Conservation (phyloP, 2,888 invertebrate species). For the Drosophila neutralis region DNA sequence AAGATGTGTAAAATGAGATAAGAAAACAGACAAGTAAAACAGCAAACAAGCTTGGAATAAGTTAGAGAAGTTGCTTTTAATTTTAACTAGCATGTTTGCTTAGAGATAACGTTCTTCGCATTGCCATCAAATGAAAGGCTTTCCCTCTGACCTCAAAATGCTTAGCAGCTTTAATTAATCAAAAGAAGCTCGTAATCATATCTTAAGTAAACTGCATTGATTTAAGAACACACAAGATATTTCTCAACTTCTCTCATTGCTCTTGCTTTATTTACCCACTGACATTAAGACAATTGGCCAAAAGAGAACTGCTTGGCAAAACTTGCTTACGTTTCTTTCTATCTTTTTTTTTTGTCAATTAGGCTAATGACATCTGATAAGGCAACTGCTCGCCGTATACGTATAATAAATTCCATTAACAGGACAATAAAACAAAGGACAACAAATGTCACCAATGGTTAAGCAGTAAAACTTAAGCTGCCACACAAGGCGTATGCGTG, state of each 20-base stretch:
- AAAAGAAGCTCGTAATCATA: background rate
- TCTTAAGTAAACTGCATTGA: constrained; percentile 1
- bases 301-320: background rate
- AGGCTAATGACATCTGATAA: constrained; percentile 57
- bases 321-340: constrained; percentile 27
- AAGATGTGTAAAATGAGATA: background rate
- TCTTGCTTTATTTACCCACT: constrained; percentile 15
- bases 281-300: constrained; percentile 24
- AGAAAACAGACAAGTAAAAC: background rate
- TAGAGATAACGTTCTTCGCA: background rate
- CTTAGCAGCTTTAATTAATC: constrained; percentile 3
- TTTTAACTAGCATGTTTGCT: background rate
- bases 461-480: constrained; percentile 26
- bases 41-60: background rate
- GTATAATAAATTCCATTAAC: constrained; percentile 8
- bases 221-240: background rate
- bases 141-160: background rate
- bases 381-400: constrained; percentile 16
- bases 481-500: constrained; percentile 65
- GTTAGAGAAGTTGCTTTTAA: background rate
- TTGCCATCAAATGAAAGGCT: background rate
- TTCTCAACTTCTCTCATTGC: constrained; percentile 1
- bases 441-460: constrained; percentile 38
- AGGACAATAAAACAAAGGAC: constrained; percentile 43
- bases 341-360: constrained; percentile 37